These are phyloP conservation scores for Gorsachius goisagi DNA, from an alignment of 2,113 vertebrate species.

Conservation along the genomic window DNA sequence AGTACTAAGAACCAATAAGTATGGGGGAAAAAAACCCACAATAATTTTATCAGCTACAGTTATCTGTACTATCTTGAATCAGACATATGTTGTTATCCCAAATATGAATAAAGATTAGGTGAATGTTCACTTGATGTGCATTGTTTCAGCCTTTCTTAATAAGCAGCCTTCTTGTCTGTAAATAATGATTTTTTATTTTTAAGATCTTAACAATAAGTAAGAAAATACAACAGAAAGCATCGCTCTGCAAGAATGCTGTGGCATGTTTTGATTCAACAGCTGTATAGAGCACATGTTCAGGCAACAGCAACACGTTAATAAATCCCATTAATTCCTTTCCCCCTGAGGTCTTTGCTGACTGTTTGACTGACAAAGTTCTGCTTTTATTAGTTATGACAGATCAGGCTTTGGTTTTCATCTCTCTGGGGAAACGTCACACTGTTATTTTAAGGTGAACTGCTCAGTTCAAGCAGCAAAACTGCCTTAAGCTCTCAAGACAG, in stretches of 20 bases:
- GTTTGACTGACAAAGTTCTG: constrained; percentile 51
- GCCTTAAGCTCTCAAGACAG: not conserved
- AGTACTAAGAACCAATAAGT: not conserved
- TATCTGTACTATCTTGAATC: not conserved
- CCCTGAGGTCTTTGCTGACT: constrained; percentile 37
- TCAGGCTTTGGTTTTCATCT: constrained; percentile 39
- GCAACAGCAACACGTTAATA: constrained; percentile 39
- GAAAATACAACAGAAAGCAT: not conserved
- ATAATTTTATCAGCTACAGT: not conserved
- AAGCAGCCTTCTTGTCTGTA: not conserved
- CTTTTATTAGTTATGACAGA: constrained; percentile 63
- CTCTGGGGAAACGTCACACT: constrained; percentile 10
- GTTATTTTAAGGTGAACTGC: constrained; percentile 51
- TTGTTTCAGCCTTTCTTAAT: not conserved
- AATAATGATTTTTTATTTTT: not conserved
- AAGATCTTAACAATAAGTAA: not conserved
- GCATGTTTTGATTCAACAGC: not conserved
- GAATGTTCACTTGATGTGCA: not conserved
- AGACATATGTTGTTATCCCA: not conserved
- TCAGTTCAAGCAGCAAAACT: constrained; percentile 27
- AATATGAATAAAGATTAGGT: not conserved
- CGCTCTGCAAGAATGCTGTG: not conserved
- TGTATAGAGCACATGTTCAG: constrained; percentile 21
- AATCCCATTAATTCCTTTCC: constrained; percentile 45
- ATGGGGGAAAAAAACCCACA: not conserved